These are phyloP conservation scores for Tortricodes alternella DNA, from an alignment of 2,888 invertebrate genomes.

Conservation along the genomic window DNA sequence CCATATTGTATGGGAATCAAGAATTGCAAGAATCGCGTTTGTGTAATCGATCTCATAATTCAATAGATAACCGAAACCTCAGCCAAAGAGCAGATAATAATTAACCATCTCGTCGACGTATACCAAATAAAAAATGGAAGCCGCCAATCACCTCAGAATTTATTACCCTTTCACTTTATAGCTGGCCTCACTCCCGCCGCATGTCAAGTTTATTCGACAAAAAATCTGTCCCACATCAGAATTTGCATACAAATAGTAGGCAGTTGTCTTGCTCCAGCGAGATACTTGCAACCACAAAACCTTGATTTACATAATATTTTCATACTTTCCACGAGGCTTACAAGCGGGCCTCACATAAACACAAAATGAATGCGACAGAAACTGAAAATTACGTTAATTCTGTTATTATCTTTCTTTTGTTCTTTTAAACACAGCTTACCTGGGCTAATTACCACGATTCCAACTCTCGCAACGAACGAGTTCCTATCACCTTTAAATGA, in stretches of 20 bases:
- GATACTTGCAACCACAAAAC: conserved; percentile 50
- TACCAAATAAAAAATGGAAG: too few relatives aligned
- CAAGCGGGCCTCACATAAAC: conserved; percentile 38
- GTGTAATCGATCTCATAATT: too few relatives aligned
- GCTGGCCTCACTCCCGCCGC: conserved; percentile 25
- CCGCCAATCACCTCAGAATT: too few relatives aligned
- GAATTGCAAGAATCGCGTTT: too few relatives aligned
- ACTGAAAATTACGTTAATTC: conserved; percentile 1
- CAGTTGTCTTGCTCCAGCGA: conserved; percentile 48
- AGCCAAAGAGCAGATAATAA: too few relatives aligned
- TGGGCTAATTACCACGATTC: conserved; percentile 13
- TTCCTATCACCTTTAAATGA: conserved; percentile 57
- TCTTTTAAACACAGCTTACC: conserved; percentile 3
- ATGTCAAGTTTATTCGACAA: conserved; percentile 55
- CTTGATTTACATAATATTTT: conserved; percentile 68
- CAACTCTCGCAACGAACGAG: conserved; percentile 5
- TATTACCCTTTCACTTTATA: conserved; percentile 25
- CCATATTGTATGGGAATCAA: too few relatives aligned
- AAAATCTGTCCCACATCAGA: conserved; percentile 54
- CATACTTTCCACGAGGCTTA: conserved; percentile 49
- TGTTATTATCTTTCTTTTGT: conserved; percentile 2
- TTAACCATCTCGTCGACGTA: too few relatives aligned
- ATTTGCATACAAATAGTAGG: conserved; percentile 65
- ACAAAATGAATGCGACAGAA: background rate
- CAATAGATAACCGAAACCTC: too few relatives aligned